Conservation (phyloP, 2,797 vertebrate species). For the Sarcoramphus papa region DNA sequence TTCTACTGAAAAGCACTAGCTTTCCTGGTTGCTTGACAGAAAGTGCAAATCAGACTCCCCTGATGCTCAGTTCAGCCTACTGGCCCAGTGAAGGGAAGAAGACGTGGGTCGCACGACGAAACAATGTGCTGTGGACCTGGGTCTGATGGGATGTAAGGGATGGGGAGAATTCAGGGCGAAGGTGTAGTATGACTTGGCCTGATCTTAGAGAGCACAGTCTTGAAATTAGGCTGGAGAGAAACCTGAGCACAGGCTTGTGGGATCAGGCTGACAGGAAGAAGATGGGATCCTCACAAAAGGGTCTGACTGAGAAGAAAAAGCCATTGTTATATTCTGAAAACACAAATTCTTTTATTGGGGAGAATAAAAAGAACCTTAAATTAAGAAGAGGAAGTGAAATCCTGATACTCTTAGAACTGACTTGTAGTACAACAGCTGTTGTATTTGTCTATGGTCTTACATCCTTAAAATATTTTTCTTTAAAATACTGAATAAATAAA, state of each 20-base stretch:
- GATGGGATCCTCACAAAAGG: not conserved
- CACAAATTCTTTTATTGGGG: not conserved
- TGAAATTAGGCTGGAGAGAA: not conserved
- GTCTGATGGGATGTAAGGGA: not conserved
- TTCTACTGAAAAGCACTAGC: not conserved
- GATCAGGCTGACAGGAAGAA: not conserved
- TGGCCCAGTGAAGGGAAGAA: not conserved
- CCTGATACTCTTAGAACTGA: not conserved
- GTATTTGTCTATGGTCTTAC: not conserved
- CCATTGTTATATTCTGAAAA: not conserved
- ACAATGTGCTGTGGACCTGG: not conserved
- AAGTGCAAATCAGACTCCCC: not conserved
- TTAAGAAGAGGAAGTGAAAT: not conserved
- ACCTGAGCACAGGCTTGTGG: not conserved
- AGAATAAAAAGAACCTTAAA: not conserved
- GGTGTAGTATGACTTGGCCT: not conserved
- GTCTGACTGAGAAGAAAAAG: not conserved
- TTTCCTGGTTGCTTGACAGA: not conserved
- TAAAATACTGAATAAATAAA: constrained; percentile 16
- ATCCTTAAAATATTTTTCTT: constrained; percentile 24
- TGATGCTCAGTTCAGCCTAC: not conserved
- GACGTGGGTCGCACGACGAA: fast-evolving
- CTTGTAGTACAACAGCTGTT: not conserved
- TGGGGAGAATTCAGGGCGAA: not conserved
- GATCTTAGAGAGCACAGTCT: not conserved